Base-by-base conservation (phyloP, 2,797 vertebrate genomes). In the Myotis pilosus region DNA sequence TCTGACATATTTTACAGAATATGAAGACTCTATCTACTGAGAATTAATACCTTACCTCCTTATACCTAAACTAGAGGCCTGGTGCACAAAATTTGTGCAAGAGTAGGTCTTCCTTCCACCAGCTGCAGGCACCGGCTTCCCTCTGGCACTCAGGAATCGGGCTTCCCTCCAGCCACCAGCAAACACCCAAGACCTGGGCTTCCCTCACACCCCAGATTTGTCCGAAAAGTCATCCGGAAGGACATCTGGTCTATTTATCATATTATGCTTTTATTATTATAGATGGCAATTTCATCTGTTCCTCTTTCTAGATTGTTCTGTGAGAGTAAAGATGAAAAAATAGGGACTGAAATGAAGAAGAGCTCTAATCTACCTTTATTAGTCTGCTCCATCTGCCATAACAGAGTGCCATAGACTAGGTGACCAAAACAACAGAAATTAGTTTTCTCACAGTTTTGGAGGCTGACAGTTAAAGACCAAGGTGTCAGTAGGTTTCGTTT, bases 371-470 rank as follows among this genome's bases (percentile, higher is more conserved):
- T 36, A 19, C 41, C 69, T 76, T 10, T 9, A 1, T 38, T 19
- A 0, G 2, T 38, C 8, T 33, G 6, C 53, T 47, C 15, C 0
- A 13, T 17, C 12, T 49, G 16, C 62, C 2, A 0, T 5, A 3
- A 47, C 3, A 20, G 22, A 16, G 8, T 12, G 7, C 76, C 19
- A 6, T 0, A 30, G 49, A 17, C 16, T 6, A 0, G 25, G 28
- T 4, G 16, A 3, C 62, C 47, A 10, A 19, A 30, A 30, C 22
- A 22, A 33, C 25, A 69, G 74, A 28, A 51, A 60, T 8, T 8
- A 25, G 6, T 23, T 49, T 71, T 25, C 55, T 93, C 33, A 23
- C 2, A 0, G 11, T 68, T 55, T 13, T 62, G 25, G 41, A 49
- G 41, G 49, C 33, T 51, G 12, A 17, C 49, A 66, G 28, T 5